These are phyloP conservation scores for Salticus scenicus DNA, from an alignment of 2,888 invertebrate genomes.

Conservation along the genomic window DNA sequence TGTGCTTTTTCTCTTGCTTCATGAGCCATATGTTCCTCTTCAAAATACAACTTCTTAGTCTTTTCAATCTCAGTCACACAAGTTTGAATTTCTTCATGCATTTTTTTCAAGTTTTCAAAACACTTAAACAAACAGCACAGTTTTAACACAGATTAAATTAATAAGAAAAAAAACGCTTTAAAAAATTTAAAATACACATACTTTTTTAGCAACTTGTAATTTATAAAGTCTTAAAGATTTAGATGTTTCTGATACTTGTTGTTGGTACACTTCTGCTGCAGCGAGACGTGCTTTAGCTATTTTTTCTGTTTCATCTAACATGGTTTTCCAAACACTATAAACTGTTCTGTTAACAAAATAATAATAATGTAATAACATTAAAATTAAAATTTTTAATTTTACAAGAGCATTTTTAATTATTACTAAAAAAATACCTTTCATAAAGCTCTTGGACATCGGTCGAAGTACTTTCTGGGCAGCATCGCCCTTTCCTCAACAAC, in stretches of 20 bases:
- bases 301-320: constrained; percentile 95
- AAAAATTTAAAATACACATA: too few relatives aligned
- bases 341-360: constrained; percentile 85
- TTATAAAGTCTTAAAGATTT: constrained; percentile 90
- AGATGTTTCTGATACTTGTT: constrained; percentile 94
- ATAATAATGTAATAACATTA: background rate
- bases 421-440: too few relatives aligned
- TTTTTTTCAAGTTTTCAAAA: constrained; percentile 77
- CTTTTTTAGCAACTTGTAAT: constrained; percentile 79
- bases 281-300: constrained; percentile 91
- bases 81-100: constrained; percentile 91
- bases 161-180: background rate
- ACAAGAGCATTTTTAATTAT: too few relatives aligned
- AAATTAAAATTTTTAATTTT: background rate
- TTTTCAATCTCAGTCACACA: constrained; percentile 94
- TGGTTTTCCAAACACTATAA: constrained; percentile 98
- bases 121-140: constrained; percentile 38
- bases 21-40: constrained; percentile 96
- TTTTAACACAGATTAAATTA: background rate
- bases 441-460: too few relatives aligned
- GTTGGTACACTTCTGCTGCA: constrained; percentile 95
- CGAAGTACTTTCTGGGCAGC: too few relatives aligned
- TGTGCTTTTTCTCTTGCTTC: constrained; percentile 95
- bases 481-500: too few relatives aligned
- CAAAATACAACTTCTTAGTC: constrained; percentile 94